Base-by-base conservation (phyloP, 2,797 vertebrate species). In the Rhadinocentrus ornatus region DNA sequence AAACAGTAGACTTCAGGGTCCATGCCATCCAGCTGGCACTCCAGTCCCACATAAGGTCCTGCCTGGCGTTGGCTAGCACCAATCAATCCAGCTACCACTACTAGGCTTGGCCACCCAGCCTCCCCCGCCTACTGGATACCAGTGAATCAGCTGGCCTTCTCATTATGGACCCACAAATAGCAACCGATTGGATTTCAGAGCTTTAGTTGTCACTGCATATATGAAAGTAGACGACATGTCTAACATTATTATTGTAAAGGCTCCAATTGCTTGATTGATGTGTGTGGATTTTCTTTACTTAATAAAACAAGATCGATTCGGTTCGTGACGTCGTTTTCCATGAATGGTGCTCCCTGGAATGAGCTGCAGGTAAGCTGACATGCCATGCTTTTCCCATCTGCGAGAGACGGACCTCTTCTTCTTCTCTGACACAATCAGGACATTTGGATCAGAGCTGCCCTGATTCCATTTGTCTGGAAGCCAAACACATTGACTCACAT, bases 321-420 rank as follows among this genome's bases (percentile, higher is more conserved):
- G 44, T 79, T 83, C 61, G 78, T 73, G 87, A 87, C 68, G n/a
- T 65, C 0, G 50, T 77, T 87, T 86, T 90, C 86, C 84, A 84
- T 82, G 80, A 84, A 82, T 62, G 76, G 66, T 76, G 32, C 69
- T 60, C 55, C n/a, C 69, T 76, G 81, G 78, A 86, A 86, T 82
- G 76, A 75, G 41, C 58, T 24, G 20, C 60, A 87, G 88, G 88
- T 85, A 79, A 48, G 69, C 75, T 75, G 76, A 76, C 82, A 82
- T 80, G 75, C 83, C 78, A 78, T 87, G 85, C 83, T 89, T 91
- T 90, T 90, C 87, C 82, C 89, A 91, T 91, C 83, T 88, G 75
- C 29, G 6, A 77, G 63, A 29, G 71, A 26, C 55, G 0, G 69
- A 35, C 75, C 65, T 83, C 75, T 53, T 77, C 57, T 69, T 57